These are phyloP conservation scores for Pomatorhinus ruficollis DNA, from an alignment of 2,113 vertebrate species.

Conservation along the genomic window DNA sequence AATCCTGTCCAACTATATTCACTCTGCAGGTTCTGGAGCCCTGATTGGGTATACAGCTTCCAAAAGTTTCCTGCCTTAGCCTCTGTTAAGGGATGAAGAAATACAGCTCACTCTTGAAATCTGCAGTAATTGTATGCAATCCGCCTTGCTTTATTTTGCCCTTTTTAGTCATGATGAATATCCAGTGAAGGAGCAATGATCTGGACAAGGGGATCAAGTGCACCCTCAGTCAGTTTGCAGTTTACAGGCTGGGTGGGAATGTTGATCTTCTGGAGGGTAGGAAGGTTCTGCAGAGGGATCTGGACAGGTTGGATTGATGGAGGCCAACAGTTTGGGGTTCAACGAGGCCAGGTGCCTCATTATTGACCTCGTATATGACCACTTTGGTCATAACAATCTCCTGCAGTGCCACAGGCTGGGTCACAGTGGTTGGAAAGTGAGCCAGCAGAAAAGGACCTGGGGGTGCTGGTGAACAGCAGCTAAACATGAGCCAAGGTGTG, in stretches of 20 bases:
- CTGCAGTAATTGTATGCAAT: not conserved
- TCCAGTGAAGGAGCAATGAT: not conserved
- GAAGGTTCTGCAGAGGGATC: not conserved
- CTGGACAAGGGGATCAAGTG: not conserved
- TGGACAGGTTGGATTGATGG: not conserved
- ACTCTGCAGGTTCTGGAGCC: not conserved
- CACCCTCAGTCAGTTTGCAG: not conserved
- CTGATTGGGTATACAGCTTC: not conserved
- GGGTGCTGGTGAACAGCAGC: not conserved
- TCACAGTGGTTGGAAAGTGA: not conserved
- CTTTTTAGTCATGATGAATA: not conserved
- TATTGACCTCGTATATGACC: too few species aligned
- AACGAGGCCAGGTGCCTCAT: rapidly evolving
- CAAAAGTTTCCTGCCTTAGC: not conserved
- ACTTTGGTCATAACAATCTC: not conserved
- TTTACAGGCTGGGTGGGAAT: not conserved
- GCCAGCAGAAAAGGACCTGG: not conserved
- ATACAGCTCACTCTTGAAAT: not conserved
- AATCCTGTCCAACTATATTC: not conserved
- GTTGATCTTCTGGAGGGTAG: not conserved
- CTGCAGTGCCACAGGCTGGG: not conserved
- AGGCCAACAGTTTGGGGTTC: not conserved
- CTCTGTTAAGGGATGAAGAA: not conserved
- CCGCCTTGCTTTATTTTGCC: not conserved
- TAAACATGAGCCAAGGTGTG: too few species aligned